phyloP scores from a whole-genome alignment of 2,797 vertebrate species.

The Pangasius krempfi region DNA sequence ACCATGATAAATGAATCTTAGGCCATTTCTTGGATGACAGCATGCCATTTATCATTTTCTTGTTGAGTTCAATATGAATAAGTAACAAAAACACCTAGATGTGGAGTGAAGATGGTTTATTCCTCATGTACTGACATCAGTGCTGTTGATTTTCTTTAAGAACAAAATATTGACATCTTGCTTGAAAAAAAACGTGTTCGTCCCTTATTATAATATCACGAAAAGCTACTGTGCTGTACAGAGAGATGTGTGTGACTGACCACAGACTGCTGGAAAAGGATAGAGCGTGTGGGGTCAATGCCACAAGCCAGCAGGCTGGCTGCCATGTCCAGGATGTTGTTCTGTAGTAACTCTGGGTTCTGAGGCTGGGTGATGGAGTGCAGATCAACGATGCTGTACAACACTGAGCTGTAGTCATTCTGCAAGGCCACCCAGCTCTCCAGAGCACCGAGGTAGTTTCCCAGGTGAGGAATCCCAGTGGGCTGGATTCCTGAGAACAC shows the following conservation, averaged over 20 bases:
- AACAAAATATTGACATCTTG: neutral
- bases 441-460: slow-evolving; percentile 92
- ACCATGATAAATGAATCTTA: slow-evolving; percentile 44
- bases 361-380: slow-evolving; percentile 92
- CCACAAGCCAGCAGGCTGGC: slow-evolving; percentile 91
- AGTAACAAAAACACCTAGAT: neutral
- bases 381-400: slow-evolving; percentile 94
- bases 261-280: slow-evolving; percentile 93
- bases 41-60: slow-evolving; percentile 23
- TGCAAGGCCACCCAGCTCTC: slow-evolving; percentile 91
- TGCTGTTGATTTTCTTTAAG: neutral
- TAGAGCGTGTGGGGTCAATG: slow-evolving; percentile 82
- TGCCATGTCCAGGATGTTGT: slow-evolving; percentile 87
- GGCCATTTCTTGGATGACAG: slow-evolving; percentile 18
- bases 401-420: slow-evolving; percentile 74
- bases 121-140: neutral
- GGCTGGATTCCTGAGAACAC: slow-evolving; percentile 96
- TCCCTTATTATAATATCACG: neutral
- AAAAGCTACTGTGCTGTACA: neutral
- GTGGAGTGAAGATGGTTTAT: neutral
- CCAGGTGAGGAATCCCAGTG: slow-evolving; percentile 89
- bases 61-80: slow-evolving; percentile 8
- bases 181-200: neutral
- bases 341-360: slow-evolving; percentile 77
- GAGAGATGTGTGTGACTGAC: slow-evolving; percentile 69